Conservation (phyloP, 1,140 invertebrate species). For the Scaptomyza pallida region DNA sequence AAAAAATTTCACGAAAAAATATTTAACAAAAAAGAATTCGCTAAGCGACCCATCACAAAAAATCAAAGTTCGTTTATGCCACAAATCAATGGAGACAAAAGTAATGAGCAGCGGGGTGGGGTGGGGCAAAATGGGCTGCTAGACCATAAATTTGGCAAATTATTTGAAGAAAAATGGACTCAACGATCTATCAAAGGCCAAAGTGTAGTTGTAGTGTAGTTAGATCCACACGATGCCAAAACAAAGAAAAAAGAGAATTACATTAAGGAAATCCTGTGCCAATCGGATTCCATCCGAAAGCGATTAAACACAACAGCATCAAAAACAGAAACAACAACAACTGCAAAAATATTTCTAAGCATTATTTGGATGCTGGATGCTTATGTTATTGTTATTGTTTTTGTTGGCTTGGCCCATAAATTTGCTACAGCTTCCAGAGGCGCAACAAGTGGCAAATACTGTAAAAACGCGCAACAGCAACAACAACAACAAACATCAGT, state of each 20-base stretch:
- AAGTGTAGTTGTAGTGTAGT: neutral
- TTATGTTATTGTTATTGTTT: constrained; percentile 39
- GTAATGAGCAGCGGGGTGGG: too few relatives aligned
- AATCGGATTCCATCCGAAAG: constrained; percentile 70
- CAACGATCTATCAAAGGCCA: constrained; percentile 36
- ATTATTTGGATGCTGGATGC: constrained; percentile 39
- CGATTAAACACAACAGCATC: constrained; percentile 54
- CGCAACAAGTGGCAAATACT: constrained; percentile 46
- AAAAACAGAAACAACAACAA: neutral
- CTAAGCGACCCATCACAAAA: too few relatives aligned
- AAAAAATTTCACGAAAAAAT: too few relatives aligned
- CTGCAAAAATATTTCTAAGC: neutral
- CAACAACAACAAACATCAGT: constrained; percentile 25
- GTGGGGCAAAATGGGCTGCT: neutral
- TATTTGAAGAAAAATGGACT: constrained; percentile 15
- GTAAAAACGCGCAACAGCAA: constrained; percentile 21
- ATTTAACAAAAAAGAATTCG: too few relatives aligned
- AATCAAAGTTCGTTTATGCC: too few relatives aligned
- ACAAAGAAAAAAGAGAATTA: constrained; percentile 40
- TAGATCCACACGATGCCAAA: constrained; percentile 17
- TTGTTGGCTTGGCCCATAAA: constrained; percentile 43
- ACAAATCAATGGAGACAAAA: too few relatives aligned
- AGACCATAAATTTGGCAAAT: constrained; percentile 35
- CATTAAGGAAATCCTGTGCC: constrained; percentile 76
- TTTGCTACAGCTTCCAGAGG: constrained; percentile 42